phyloP scores from a whole-genome alignment of 1,140 invertebrate species.

The Aradophagus sp. region DNA sequence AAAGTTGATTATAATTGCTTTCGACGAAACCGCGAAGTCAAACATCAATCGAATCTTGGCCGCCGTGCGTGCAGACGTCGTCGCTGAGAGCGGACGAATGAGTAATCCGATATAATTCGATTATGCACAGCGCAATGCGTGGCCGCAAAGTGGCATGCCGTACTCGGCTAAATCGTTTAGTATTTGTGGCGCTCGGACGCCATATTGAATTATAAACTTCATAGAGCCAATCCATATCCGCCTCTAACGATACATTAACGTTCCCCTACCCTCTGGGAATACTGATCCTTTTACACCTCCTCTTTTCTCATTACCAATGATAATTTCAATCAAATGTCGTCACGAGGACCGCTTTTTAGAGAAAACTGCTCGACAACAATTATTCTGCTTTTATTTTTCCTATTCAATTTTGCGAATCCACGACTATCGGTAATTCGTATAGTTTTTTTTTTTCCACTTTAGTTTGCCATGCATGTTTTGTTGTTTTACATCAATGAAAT shows the following conservation, averaged over 20 bases:
- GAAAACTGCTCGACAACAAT: too few relatives aligned
- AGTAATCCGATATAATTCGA: constrained; percentile 72
- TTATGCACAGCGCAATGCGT: constrained; percentile 67
- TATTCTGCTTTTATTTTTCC: too few relatives aligned
- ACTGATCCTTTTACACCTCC: constrained; percentile 20
- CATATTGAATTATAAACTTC: constrained; percentile 74
- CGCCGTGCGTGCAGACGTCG: constrained; percentile 17
- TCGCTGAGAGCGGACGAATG: constrained; percentile 56
- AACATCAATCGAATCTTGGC: constrained; percentile 32
- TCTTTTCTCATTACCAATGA: constrained; percentile 37
- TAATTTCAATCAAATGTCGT: constrained; percentile 34
- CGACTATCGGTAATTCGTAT: too few relatives aligned
- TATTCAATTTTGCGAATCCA: too few relatives aligned
- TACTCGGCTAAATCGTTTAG: constrained; percentile 70
- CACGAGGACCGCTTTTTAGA: not conserved
- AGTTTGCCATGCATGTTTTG: too few relatives aligned
- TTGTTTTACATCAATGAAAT: too few relatives aligned
- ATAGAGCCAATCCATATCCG: constrained; percentile 63
- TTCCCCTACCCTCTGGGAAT: constrained; percentile 48
- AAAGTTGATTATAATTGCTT: too few relatives aligned
- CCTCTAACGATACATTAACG: constrained; percentile 64
- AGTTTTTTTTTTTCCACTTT: too few relatives aligned
- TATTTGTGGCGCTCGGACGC: constrained; percentile 62
- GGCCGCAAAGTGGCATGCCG: constrained; percentile 66
- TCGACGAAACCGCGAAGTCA: too few relatives aligned